Evolutionary conservation across 1,140 invertebrate genomes (phyloP).

Genomic region (Zeugodacus cucurbitae): DNA sequence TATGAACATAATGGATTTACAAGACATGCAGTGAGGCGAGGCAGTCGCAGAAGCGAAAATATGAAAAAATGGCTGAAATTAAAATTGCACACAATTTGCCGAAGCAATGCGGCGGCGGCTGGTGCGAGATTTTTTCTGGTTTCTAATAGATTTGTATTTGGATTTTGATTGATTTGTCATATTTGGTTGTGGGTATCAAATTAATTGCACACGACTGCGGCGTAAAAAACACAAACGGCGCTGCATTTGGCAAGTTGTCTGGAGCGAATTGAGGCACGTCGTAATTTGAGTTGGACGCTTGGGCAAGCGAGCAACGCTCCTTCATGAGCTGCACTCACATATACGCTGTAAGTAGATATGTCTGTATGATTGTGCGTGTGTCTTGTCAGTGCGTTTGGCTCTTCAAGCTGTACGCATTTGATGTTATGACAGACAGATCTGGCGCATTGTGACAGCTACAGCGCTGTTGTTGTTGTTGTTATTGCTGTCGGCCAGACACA

Average conservation of each 20-base stretch:
- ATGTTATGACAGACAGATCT: neutral
- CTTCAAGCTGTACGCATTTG: neutral
- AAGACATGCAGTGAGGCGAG: neutral
- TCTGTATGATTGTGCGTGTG: neutral
- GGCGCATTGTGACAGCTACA: neutral
- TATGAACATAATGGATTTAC: neutral
- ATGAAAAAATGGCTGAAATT: neutral
- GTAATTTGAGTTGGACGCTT: neutral
- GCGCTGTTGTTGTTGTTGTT: neutral
- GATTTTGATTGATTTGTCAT: slow-evolving; percentile 30
- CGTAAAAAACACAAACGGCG: neutral
- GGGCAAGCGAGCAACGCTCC: neutral
- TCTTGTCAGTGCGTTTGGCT: neutral
- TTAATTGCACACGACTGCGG: neutral
- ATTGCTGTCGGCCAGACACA: neutral
- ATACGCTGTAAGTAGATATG: neutral
- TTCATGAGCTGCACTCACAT: neutral
- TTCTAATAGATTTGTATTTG: slow-evolving; percentile 21
- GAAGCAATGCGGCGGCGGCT: neutral
- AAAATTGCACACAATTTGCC: neutral
- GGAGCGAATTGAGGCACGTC: neutral
- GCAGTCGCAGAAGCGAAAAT: neutral
- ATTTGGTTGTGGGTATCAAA: slow-evolving; percentile 18
- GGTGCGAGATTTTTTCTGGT: neutral
- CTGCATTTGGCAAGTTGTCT: neutral